Conservation (phyloP, 2,113 vertebrate genomes). For the Syngnathus typhle region DNA sequence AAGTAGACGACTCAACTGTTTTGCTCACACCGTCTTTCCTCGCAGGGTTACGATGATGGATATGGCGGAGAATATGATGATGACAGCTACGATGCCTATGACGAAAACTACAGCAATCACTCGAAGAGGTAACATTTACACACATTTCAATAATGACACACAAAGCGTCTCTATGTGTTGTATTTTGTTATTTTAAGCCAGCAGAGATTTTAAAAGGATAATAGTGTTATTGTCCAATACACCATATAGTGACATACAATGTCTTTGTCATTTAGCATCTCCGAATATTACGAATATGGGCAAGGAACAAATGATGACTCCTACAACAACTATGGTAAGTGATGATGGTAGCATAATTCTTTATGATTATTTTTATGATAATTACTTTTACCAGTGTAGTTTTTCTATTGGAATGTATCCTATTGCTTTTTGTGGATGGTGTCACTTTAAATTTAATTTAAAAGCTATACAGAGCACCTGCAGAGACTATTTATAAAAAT, state of each 20-base stretch:
- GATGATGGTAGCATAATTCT: slow-evolving; percentile 27
- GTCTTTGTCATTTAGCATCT: slow-evolving; percentile 76
- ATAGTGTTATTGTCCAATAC: background rate
- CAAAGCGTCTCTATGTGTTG: background rate
- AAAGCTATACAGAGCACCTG: too few species aligned
- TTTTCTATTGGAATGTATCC: background rate
- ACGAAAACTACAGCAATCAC: slow-evolving; percentile 83
- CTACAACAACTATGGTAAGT: slow-evolving; percentile 94
- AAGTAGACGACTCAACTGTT: slow-evolving; percentile 16
- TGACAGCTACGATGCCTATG: slow-evolving; percentile 85
- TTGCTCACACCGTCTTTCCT: slow-evolving; percentile 25
- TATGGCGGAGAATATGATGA: slow-evolving; percentile 94
- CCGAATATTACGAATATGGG: slow-evolving; percentile 93
- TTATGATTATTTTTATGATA: background rate
- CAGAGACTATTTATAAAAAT: too few species aligned
- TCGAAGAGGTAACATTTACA: slow-evolving; percentile 80
- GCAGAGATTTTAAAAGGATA: background rate
- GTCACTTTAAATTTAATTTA: too few species aligned
- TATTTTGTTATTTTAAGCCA: background rate
- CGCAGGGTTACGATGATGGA: slow-evolving; percentile 89
- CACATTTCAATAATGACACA: background rate
- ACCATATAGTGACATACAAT: background rate
- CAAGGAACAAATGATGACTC: slow-evolving; percentile 85
- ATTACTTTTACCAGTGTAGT: background rate
- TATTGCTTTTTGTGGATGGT: too few species aligned